Evolutionary conservation across 2,113 vertebrate species (phyloP).

Genomic region (Phrynosoma blainvillii): DNA sequence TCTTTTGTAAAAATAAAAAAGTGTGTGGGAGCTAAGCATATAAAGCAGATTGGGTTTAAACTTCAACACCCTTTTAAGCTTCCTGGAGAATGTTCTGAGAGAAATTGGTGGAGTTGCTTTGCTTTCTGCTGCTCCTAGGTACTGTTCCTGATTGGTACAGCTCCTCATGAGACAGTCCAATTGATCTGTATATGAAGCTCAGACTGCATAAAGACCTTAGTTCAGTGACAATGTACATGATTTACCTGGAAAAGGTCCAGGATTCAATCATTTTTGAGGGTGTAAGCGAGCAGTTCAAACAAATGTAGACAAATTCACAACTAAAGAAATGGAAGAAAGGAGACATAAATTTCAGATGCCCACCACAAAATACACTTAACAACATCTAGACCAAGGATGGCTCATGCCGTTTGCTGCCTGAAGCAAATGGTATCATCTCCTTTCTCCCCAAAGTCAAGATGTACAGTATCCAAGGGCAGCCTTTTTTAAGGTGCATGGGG

Average conservation of each 20-base stretch:
- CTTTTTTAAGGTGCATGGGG: too few relatives aligned
- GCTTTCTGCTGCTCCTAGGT: background rate
- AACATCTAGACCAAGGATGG: too few relatives aligned
- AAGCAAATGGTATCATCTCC: too few relatives aligned
- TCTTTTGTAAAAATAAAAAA: background rate
- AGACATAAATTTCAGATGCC: too few relatives aligned
- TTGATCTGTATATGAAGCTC: too few relatives aligned
- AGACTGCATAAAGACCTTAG: background rate
- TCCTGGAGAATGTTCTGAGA: background rate
- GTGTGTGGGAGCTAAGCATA: background rate
- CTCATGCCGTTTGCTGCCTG: too few relatives aligned
- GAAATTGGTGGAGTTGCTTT: background rate
- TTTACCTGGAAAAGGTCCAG: background rate
- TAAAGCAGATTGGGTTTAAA: background rate
- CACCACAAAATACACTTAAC: too few relatives aligned
- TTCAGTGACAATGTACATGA: background rate
- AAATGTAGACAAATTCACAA: too few relatives aligned
- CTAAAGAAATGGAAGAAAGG: too few relatives aligned
- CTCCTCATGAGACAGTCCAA: background rate
- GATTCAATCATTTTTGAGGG: background rate
- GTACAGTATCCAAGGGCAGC: too few relatives aligned
- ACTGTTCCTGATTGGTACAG: background rate
- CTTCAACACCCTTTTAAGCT: background rate
- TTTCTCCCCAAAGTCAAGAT: too few relatives aligned
- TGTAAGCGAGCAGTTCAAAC: too few relatives aligned